These are phyloP conservation scores for Archips crataeganus DNA, from an alignment of 2,888 invertebrate genomes.

Conservation along the genomic window DNA sequence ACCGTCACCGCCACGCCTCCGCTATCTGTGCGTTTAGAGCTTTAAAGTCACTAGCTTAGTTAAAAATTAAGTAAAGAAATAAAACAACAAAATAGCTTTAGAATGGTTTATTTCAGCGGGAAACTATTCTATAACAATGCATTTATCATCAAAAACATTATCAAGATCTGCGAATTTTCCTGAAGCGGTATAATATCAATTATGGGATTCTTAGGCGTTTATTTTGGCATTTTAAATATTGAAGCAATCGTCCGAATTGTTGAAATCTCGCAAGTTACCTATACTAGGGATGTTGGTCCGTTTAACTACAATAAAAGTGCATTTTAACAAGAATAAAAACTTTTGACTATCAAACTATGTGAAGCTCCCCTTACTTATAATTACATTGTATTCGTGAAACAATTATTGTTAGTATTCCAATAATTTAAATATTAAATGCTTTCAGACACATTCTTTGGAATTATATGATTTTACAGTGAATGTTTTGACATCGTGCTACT, in stretches of 20 bases:
- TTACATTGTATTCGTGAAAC: conserved; percentile 5
- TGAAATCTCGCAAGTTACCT: conserved; percentile 13
- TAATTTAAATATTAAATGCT: too few species aligned
- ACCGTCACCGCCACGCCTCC: too few species aligned
- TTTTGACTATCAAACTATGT: conserved; percentile 56
- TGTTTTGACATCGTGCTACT: not conserved
- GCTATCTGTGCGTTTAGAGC: too few species aligned
- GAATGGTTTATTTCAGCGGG: conserved; percentile 61
- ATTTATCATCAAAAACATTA: conserved; percentile 45
- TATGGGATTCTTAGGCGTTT: conserved; percentile 4
- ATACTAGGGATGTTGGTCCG: conserved; percentile 62
- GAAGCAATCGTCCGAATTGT: conserved; percentile 11
- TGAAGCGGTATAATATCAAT: conserved; percentile 25
- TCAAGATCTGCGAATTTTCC: conserved; percentile 30
- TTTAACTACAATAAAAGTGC: conserved; percentile 65
- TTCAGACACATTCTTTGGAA: too few species aligned
- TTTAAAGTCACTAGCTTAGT: not conserved
- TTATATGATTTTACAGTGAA: not conserved
- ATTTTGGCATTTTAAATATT: conserved; percentile 4
- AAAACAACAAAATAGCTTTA: conserved; percentile 18
- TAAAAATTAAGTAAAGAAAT: not conserved
- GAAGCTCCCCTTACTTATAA: conserved; percentile 52
- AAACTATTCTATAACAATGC: conserved; percentile 64
- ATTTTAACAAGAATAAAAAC: conserved; percentile 58
- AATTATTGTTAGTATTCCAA: not conserved